Conservation (phyloP, 2,113 vertebrate species). For the Oncorhynchus nerka region DNA sequence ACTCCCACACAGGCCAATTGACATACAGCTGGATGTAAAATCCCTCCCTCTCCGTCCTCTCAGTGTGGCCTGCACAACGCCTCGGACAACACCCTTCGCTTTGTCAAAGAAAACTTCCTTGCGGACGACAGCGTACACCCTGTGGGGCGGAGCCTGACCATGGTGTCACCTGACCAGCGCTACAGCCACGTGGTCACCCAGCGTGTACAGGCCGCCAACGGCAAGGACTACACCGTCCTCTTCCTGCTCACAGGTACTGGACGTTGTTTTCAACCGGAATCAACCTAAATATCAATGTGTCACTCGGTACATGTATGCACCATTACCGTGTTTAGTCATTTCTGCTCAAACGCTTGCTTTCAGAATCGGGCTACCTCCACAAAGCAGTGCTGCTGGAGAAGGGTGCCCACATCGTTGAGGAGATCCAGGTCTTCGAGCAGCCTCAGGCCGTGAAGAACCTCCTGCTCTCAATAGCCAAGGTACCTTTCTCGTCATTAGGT, state of each 20-base stretch:
- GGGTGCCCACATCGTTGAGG: constrained; percentile 84
- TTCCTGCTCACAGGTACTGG: constrained; percentile 72
- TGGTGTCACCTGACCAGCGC: constrained; percentile 64
- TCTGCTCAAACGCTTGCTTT: neutral
- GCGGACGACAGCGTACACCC: constrained; percentile 66
- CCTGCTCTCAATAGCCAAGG: constrained; percentile 78
- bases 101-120: constrained; percentile 78
- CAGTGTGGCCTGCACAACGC: constrained; percentile 78
- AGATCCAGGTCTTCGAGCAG: constrained; percentile 81
- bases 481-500: constrained; percentile 17
- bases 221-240: constrained; percentile 65
- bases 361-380: constrained; percentile 85
- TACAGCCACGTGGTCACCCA: constrained; percentile 70
- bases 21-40: neutral
- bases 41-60: neutral
- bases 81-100: constrained; percentile 70
- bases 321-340: neutral
- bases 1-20: too few species aligned
- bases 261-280: too few species aligned
- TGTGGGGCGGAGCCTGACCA: constrained; percentile 26
- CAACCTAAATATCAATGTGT: too few species aligned
- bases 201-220: constrained; percentile 56
- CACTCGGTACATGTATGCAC: neutral
- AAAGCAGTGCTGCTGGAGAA: constrained; percentile 82
- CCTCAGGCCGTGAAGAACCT: constrained; percentile 82